A percentile compares a stretch with the other conserved stretches of the same genome.
These are phyloP conservation scores for Pyrrhia umbra DNA, from an alignment of 2,888 invertebrate genomes.

Conservation along the genomic window DNA sequence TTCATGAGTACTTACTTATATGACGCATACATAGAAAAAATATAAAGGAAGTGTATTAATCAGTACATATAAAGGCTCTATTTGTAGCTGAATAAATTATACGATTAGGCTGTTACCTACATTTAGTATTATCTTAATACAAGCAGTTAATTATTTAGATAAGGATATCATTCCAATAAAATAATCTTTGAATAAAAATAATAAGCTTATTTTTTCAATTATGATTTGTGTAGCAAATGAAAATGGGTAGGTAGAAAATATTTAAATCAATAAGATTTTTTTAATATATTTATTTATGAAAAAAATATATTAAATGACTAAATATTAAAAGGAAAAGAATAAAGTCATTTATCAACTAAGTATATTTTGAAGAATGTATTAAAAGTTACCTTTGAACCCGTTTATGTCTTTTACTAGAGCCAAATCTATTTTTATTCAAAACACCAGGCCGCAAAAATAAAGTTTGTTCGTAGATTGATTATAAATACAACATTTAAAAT, in stretches of 20 bases:
- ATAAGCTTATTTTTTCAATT: not conserved
- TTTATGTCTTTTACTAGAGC: conserved; percentile 69
- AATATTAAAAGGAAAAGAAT: not conserved
- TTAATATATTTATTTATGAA: no score
- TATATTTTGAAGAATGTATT: not conserved
- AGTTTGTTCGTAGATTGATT: conserved; percentile 1
- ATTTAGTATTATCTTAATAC: not conserved
- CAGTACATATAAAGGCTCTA: not conserved
- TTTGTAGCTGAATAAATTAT: conserved; percentile 6
- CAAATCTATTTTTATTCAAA: conserved; percentile 11
- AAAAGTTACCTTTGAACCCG: conserved; percentile 43
- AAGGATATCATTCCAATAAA: not conserved
- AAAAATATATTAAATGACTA: no score
- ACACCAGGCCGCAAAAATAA: not conserved
- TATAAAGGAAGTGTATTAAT: not conserved
- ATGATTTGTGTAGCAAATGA: no score
- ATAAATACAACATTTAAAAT: not conserved
- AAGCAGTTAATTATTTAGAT: conserved; percentile 3
- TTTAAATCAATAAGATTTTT: no score
- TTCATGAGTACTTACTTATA: not conserved
- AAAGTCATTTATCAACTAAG: not conserved
- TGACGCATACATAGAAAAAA: not conserved
- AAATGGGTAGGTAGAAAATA: no score
- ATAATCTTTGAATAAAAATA: not conserved
- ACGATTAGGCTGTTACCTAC: conserved; percentile 7